Conservation (phyloP, 2,113 vertebrate genomes). For the Stigmatopora nigra region DNA sequence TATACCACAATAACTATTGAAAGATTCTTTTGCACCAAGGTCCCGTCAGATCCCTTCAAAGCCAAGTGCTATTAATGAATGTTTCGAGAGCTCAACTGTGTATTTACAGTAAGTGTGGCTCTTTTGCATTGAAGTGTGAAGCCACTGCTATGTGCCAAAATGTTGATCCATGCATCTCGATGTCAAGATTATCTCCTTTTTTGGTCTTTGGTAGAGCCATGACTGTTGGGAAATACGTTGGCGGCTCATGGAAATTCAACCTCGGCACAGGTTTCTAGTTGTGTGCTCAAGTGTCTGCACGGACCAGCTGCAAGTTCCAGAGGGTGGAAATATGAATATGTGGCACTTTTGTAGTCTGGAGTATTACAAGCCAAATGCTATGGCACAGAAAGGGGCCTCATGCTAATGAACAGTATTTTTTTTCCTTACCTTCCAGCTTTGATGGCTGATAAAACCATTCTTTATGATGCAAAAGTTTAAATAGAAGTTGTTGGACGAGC, state of each 20-base stretch:
- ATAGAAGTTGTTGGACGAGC: background rate
- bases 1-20: slow-evolving; percentile 54
- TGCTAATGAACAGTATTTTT: slow-evolving; percentile 1
- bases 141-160: slow-evolving; percentile 13
- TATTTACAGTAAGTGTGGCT: slow-evolving; percentile 28
- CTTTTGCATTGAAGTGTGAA: slow-evolving; percentile 16
- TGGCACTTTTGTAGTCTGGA: slow-evolving; percentile 24
- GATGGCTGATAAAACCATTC: slow-evolving; percentile 2
- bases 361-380: slow-evolving; percentile 31
- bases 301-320: slow-evolving; percentile 40
- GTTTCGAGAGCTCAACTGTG: slow-evolving; percentile 41
- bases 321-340: slow-evolving; percentile 54
- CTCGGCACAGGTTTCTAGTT: slow-evolving; percentile 41
- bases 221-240: slow-evolving; percentile 60
- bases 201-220: slow-evolving; percentile 48
- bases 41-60: slow-evolving; percentile 51
- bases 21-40: slow-evolving; percentile 51
- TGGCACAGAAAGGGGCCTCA: slow-evolving; percentile 12
- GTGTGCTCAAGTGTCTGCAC: slow-evolving; percentile 18
- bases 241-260: slow-evolving; percentile 54
- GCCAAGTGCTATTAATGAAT: slow-evolving; percentile 58
- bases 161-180: slow-evolving; percentile 25
- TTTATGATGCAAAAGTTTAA: background rate
- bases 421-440: background rate
- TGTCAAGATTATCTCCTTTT: slow-evolving; percentile 31